A percentile compares a stretch with the other conserved stretches of the same genome.
These are phyloP conservation scores for Lasioglossum baleicum DNA, from an alignment of 1,140 invertebrate species.

Conservation along the genomic window DNA sequence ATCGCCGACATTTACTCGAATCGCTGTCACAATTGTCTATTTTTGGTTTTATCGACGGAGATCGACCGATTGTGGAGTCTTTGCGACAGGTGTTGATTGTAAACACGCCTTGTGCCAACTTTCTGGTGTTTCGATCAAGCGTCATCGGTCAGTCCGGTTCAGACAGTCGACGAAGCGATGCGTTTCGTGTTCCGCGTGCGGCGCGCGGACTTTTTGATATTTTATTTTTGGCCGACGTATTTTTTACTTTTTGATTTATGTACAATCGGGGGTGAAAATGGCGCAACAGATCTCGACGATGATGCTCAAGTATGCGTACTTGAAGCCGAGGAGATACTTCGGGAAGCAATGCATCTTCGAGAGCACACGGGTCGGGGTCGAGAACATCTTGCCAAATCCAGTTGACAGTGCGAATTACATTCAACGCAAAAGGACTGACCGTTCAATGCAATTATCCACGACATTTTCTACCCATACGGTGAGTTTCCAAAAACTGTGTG, in stretches of 20 bases:
- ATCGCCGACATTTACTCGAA: too few species aligned
- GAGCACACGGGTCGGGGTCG: conserved; percentile 82
- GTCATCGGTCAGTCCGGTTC: not conserved
- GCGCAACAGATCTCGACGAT: conserved; percentile 64
- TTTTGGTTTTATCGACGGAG: too few species aligned
- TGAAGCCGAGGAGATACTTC: conserved; percentile 85
- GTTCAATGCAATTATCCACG: conserved; percentile 81
- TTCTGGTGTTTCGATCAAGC: conserved; percentile 6
- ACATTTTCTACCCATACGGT: conserved; percentile 84
- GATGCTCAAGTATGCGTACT: conserved; percentile 83
- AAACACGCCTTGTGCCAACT: not conserved
- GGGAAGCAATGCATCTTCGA: conserved; percentile 87
- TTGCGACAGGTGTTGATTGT: not conserved
- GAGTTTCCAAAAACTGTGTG: not conserved
- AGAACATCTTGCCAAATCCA: conserved; percentile 86
- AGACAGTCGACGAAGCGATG: not conserved
- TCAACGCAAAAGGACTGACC: conserved; percentile 82
- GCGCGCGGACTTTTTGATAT: conserved; percentile 8
- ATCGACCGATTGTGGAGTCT: too few species aligned
- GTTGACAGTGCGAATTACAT: conserved; percentile 84
- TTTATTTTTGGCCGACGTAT: conserved; percentile 24
- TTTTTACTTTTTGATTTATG: conserved; percentile 14
- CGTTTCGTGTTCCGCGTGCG: not conserved
- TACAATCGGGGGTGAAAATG: not conserved
- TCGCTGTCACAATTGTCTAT: too few species aligned